A percentile compares a stretch with the other conserved stretches of the same genome.
Evolutionary conservation across 2,113 vertebrate genomes (phyloP).

Genomic region (Thymallus thymallus): DNA sequence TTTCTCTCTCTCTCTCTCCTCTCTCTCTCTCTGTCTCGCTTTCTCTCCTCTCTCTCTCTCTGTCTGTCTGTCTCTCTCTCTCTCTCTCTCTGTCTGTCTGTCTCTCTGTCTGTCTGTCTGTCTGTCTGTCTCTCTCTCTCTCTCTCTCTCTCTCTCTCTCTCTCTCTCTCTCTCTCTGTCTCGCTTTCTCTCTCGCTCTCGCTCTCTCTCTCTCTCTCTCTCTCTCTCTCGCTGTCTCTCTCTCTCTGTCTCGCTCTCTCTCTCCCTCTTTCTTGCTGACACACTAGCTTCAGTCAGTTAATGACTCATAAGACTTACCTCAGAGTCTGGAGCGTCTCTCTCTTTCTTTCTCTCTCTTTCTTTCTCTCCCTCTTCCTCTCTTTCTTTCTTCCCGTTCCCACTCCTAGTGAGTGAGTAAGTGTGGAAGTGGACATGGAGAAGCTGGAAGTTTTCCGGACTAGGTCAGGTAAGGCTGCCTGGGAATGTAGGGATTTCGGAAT

Average conservation of each 20-base stretch:
- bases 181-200: slow-evolving; percentile 11
- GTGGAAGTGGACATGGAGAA: slow-evolving; percentile 53
- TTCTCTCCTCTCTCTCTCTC: slow-evolving; percentile 12
- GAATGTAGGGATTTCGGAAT: not conserved
- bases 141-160: slow-evolving; percentile 13
- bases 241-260: not conserved
- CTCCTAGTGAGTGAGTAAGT: not conserved
- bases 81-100: slow-evolving; percentile 6
- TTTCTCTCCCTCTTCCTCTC: slow-evolving; percentile 1
- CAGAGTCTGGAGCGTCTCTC: not conserved
- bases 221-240: slow-evolving; percentile 14
- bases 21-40: slow-evolving; percentile 7
- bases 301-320: too few species aligned
- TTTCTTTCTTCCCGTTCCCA: not conserved
- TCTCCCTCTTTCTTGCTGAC: not conserved
- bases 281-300: not conserved
- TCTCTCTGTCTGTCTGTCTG: slow-evolving; percentile 13
- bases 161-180: slow-evolving; percentile 8
- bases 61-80: slow-evolving; percentile 13
- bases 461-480: slow-evolving; percentile 54
- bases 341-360: slow-evolving; percentile 4
- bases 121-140: slow-evolving; percentile 20
- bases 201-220: slow-evolving; percentile 12
- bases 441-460: slow-evolving; percentile 58
- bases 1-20: slow-evolving; percentile 9